Evolutionary conservation across 2,888 invertebrate species (phyloP).

Genomic region (Protonemura montana): DNA sequence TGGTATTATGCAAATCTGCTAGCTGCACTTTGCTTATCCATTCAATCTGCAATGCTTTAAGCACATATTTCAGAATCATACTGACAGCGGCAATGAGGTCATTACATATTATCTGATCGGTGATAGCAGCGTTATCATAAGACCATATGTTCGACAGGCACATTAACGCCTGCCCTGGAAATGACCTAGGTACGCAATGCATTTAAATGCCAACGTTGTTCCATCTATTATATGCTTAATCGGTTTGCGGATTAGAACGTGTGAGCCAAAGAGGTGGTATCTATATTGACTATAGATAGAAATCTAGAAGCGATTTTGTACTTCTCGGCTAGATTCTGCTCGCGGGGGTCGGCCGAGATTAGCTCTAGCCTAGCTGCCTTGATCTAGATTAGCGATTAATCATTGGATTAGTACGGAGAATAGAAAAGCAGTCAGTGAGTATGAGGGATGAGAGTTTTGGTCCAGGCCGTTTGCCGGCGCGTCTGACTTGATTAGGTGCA

Average conservation of each 20-base stretch:
- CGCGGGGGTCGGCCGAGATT: constrained; percentile 9
- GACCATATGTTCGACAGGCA: background rate
- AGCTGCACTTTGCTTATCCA: background rate
- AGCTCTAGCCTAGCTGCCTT: constrained; percentile 19
- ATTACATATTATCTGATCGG: background rate
- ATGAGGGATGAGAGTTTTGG: constrained; percentile 34
- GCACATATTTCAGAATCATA: background rate
- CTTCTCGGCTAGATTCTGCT: background rate
- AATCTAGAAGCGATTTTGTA: background rate
- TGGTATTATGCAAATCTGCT: background rate
- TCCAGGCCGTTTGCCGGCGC: constrained; percentile 15
- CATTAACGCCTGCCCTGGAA: background rate
- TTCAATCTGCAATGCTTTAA: background rate
- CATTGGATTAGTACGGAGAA: constrained; percentile 46
- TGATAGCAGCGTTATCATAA: background rate
- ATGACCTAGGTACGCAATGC: background rate
- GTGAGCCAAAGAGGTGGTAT: background rate
- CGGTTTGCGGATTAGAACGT: background rate
- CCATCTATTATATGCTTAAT: constrained; percentile 1
- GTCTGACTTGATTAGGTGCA: constrained; percentile 30
- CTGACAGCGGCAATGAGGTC: background rate
- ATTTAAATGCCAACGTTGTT: background rate
- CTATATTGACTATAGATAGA: background rate
- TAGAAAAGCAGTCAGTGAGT: constrained; percentile 32
- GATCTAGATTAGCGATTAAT: constrained; percentile 47